These are phyloP conservation scores for Notechis scutatus DNA, from an alignment of 2,113 vertebrate genomes.

Conservation along the genomic window DNA sequence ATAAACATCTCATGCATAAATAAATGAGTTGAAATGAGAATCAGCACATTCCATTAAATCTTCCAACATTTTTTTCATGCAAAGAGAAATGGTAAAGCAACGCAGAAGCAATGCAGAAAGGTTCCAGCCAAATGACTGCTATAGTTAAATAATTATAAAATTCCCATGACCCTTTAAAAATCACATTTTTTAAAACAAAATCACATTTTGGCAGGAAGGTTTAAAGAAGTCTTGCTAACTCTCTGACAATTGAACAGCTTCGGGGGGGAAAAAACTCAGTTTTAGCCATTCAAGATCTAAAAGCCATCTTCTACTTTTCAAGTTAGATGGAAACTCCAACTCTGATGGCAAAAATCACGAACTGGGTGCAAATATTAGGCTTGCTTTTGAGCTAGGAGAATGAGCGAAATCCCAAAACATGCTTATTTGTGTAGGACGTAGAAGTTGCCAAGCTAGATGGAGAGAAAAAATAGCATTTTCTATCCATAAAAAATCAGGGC, in stretches of 20 bases:
- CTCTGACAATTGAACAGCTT: not conserved
- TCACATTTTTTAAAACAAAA: not conserved
- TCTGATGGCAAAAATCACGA: constrained; percentile 6
- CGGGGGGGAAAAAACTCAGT: not conserved
- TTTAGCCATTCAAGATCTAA: not conserved
- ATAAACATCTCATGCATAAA: no score
- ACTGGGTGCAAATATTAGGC: not conserved
- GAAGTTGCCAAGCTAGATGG: not conserved
- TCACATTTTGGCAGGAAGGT: not conserved
- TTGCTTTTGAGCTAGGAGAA: no score
- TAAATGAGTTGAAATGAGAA: not conserved
- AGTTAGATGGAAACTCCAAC: not conserved
- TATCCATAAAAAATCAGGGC: no score
- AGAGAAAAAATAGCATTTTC: not conserved
- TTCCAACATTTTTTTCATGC: not conserved
- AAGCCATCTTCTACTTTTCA: not conserved
- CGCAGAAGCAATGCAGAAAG: not conserved
- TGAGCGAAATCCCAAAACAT: no score
- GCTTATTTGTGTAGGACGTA: no score
- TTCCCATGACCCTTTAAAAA: not conserved
- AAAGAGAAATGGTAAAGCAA: not conserved
- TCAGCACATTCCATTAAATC: not conserved
- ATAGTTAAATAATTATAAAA: not conserved
- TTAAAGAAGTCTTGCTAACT: not conserved
- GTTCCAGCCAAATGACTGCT: not conserved